Conservation (phyloP, 2,113 vertebrate species). For the Leptobrachium ailaonicum region DNA sequence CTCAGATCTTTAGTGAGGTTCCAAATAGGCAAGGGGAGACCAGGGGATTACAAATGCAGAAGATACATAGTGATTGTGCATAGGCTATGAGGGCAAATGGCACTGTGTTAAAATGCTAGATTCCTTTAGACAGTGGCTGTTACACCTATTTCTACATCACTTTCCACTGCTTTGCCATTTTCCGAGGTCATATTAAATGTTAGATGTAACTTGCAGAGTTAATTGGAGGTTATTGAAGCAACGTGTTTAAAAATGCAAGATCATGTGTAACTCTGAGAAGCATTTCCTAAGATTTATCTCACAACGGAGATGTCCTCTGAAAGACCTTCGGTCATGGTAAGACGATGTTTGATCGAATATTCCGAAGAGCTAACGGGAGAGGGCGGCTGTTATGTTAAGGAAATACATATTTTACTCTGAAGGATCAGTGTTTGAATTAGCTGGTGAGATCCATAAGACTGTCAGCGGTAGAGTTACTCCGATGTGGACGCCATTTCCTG, state of each 20-base stretch:
- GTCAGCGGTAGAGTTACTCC: neutral
- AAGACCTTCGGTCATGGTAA: slow-evolving; percentile 5
- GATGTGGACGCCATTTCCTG: neutral
- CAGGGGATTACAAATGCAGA: neutral
- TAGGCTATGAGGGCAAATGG: neutral
- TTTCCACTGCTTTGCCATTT: neutral
- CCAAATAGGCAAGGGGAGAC: neutral
- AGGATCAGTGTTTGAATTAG: slow-evolving; percentile 3
- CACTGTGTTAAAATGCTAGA: neutral
- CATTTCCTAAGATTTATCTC: neutral
- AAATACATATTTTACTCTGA: slow-evolving; percentile 25
- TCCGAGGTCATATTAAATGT: neutral
- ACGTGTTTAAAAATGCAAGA: neutral
- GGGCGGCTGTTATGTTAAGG: slow-evolving; percentile 14
- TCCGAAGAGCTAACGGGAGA: neutral
- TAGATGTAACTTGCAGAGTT: neutral
- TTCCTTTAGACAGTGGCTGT: neutral
- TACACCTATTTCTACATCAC: neutral
- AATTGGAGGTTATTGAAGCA: neutral
- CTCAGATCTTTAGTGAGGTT: too few species aligned
- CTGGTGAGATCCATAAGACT: slow-evolving; percentile 27
- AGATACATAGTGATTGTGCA: neutral
- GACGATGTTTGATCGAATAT: neutral
- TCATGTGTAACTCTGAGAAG: neutral
- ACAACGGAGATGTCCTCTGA: neutral